Conservation (phyloP, 2,888 invertebrate genomes). For the Podotricha telesiphe region DNA sequence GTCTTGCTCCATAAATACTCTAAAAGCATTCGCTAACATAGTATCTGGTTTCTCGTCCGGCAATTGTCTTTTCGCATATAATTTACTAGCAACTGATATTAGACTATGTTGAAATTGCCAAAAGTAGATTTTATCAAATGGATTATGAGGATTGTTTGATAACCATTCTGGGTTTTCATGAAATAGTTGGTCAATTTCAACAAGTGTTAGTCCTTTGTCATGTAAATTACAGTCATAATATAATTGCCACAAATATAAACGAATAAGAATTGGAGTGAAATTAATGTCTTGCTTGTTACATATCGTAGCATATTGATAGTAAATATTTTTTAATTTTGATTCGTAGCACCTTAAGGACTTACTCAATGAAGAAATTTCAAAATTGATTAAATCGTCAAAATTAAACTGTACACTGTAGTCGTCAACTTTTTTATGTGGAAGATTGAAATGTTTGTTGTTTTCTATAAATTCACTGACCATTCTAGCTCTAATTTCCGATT, state of each 20-base stretch:
- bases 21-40: constrained; percentile 78
- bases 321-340: constrained; percentile 75
- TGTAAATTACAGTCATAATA: constrained; percentile 82
- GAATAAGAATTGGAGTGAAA: constrained; percentile 74
- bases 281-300: constrained; percentile 64
- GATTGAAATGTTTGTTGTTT: constrained; percentile 55
- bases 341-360: constrained; percentile 77
- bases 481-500: constrained; percentile 55
- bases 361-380: constrained; percentile 74
- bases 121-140: constrained; percentile 85
- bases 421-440: constrained; percentile 40
- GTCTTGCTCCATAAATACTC: constrained; percentile 77
- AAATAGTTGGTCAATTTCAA: constrained; percentile 78
- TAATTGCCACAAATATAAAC: constrained; percentile 85
- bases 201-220: constrained; percentile 74
- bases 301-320: constrained; percentile 78
- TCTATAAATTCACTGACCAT: constrained; percentile 64
- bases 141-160: constrained; percentile 73
- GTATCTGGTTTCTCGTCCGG: constrained; percentile 70
- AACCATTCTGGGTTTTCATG: constrained; percentile 76
- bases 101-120: constrained; percentile 85
- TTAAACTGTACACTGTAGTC: constrained; percentile 38
- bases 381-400: constrained; percentile 57
- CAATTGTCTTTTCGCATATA: constrained; percentile 68
- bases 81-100: constrained; percentile 75